Evolutionary conservation across 2,113 vertebrate species (phyloP).

Genomic region (Eleginops maclovinus): DNA sequence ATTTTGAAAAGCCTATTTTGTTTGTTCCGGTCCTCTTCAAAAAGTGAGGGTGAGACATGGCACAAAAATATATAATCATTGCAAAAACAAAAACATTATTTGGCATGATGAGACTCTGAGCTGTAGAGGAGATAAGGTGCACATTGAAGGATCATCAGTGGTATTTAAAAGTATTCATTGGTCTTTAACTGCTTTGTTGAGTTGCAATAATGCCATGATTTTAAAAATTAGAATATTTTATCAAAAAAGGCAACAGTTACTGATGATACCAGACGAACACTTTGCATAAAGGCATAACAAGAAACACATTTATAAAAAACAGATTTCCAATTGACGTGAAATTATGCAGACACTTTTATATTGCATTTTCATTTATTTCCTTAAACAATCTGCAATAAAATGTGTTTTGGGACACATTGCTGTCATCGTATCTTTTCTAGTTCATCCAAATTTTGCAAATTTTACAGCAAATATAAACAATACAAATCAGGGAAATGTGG

Average conservation of each 20-base stretch:
- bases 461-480: too few relatives aligned
- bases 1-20: conserved; percentile 18
- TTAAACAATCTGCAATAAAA: background rate
- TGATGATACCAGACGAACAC: background rate
- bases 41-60: conserved; percentile 17
- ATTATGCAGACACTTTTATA: background rate
- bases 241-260: conserved; percentile 19
- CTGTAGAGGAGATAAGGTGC: conserved; percentile 42
- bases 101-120: conserved; percentile 22
- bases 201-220: background rate
- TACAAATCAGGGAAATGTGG: too few relatives aligned
- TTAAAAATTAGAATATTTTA: conserved; percentile 9
- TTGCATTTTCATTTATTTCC: background rate
- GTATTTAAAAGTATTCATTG: conserved; percentile 19
- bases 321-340: background rate
- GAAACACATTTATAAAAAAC: background rate
- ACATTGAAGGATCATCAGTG: conserved; percentile 15
- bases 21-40: conserved; percentile 31
- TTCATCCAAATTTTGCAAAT: too few relatives aligned
- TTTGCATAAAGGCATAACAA: conserved; percentile 21
- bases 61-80: conserved; percentile 75
- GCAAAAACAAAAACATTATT: conserved; percentile 80
- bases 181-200: background rate
- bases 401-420: too few relatives aligned
- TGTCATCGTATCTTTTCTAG: too few relatives aligned